Percentiles rank a stretch among this genome's conserved stretches.
Evolutionary conservation across 1,140 invertebrate genomes (phyloP).

Genomic region (Macrobrachium nipponense): DNA sequence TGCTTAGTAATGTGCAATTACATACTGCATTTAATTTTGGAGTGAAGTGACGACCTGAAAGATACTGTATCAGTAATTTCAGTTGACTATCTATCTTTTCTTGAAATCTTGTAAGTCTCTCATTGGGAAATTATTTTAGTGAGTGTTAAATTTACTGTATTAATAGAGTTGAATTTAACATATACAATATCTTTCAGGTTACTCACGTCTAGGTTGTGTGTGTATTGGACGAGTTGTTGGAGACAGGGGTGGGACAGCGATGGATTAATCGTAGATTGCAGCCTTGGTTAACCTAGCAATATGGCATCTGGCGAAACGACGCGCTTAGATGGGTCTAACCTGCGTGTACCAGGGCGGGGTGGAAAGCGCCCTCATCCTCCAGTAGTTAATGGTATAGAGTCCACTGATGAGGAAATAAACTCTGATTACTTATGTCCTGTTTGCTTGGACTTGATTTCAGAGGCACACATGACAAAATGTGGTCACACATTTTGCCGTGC

Average conservation of each 20-base stretch:
- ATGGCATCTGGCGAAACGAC: slow-evolving; percentile 52
- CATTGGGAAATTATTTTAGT: slow-evolving; percentile 10
- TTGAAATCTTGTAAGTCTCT: background rate
- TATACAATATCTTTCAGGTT: slow-evolving; percentile 67
- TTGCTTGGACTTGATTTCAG: slow-evolving; percentile 90
- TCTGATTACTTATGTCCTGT: slow-evolving; percentile 84
- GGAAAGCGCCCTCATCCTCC: slow-evolving; percentile 54
- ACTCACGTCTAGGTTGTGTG: slow-evolving; percentile 58
- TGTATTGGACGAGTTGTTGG: slow-evolving; percentile 74
- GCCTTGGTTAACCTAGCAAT: slow-evolving; percentile 14
- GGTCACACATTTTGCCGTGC: slow-evolving; percentile 93
- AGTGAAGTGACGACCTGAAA: background rate
- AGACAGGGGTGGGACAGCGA: slow-evolving; percentile 68
- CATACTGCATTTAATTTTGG: background rate
- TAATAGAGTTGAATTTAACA: slow-evolving; percentile 33
- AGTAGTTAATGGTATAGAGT: slow-evolving; percentile 61
- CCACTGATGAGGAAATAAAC: slow-evolving; percentile 54
- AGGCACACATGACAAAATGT: slow-evolving; percentile 92
- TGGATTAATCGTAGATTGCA: slow-evolving; percentile 1
- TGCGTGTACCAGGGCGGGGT: slow-evolving; percentile 38
- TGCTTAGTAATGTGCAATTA: background rate
- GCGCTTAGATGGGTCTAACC: slow-evolving; percentile 29
- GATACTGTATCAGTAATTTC: slow-evolving; percentile 12
- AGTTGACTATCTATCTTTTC: background rate
- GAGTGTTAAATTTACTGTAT: slow-evolving; percentile 17